A percentile compares a stretch with the other conserved stretches of the same genome.
phyloP scores from a whole-genome alignment of 2,888 invertebrate genomes.

The Ormyrus rosae region DNA sequence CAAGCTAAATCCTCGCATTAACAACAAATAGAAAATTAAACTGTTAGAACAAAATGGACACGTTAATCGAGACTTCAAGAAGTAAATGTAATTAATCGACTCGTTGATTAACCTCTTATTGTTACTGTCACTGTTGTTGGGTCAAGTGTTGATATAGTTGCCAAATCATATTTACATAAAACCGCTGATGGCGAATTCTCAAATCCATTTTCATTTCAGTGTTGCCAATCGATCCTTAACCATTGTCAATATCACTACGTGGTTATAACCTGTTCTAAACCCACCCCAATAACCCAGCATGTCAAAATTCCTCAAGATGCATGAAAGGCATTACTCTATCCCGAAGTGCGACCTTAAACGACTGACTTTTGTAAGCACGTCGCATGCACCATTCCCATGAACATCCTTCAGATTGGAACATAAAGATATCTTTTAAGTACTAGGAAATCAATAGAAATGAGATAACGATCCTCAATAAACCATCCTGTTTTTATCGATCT shows the following conservation, averaged over 20 bases:
- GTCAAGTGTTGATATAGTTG: slow-evolving; percentile 21
- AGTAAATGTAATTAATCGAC: slow-evolving; percentile 12
- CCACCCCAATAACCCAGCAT: neutral
- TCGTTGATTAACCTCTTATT: slow-evolving; percentile 33
- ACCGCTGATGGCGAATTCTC: slow-evolving; percentile 11
- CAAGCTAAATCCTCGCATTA: too few relatives aligned
- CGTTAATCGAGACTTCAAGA: slow-evolving; percentile 5
- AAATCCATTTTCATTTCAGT: slow-evolving; percentile 18
- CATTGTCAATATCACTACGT: neutral
- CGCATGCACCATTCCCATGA: slow-evolving; percentile 3
- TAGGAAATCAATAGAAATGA: neutral
- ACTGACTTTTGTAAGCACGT: slow-evolving; percentile 16
- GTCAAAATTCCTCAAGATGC: neutral
- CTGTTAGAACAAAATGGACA: neutral
- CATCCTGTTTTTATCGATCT: neutral
- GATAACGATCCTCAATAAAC: neutral
- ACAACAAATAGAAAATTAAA: too few relatives aligned
- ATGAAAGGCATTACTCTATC: neutral
- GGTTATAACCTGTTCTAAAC: neutral
- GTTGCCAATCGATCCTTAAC: slow-evolving; percentile 7
- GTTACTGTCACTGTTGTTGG: slow-evolving; percentile 20
- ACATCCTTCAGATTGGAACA: neutral
- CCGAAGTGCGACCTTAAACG: neutral
- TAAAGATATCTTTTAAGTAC: neutral
- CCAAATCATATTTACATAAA: neutral